Evolutionary conservation across 1,140 invertebrate species (phyloP).

Genomic region (Himalopsyche phryganea): DNA sequence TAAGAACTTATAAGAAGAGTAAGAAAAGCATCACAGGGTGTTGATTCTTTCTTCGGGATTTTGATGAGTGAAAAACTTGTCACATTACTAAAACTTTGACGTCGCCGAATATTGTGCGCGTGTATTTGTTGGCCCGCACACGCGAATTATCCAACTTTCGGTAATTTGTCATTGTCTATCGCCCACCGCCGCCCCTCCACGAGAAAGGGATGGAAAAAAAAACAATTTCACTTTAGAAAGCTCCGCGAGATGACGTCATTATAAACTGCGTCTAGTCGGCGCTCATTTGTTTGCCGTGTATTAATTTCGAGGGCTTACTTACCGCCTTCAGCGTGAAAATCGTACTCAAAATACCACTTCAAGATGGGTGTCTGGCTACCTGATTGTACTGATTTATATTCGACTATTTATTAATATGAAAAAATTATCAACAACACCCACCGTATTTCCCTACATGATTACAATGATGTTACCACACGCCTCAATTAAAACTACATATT

Average conservation of each 20-base stretch:
- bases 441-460: too few species aligned
- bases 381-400: too few species aligned
- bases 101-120: conserved; percentile 5
- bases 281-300: conserved; percentile 26
- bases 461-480: too few species aligned
- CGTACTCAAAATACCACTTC: too few species aligned
- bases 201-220: conserved; percentile 17
- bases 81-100: conserved; percentile 4
- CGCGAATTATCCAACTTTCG: conserved; percentile 15
- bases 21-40: conserved; percentile 22
- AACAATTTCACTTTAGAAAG: conserved; percentile 25
- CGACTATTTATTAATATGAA: too few species aligned
- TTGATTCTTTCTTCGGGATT: conserved; percentile 30
- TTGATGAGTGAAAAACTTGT: conserved; percentile 27
- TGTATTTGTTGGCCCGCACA: background rate
- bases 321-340: background rate
- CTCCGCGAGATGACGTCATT: conserved; percentile 26
- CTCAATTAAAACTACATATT: too few species aligned
- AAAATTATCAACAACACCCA: too few species aligned
- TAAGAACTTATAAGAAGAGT: too few species aligned
- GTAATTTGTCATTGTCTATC: conserved; percentile 34
- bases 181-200: background rate
- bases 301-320: conserved; percentile 16
- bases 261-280: conserved; percentile 28
- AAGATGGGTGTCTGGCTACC: too few species aligned